phyloP scores from a whole-genome alignment of 2,113 vertebrate species.

The Sigmodon hispidus region DNA sequence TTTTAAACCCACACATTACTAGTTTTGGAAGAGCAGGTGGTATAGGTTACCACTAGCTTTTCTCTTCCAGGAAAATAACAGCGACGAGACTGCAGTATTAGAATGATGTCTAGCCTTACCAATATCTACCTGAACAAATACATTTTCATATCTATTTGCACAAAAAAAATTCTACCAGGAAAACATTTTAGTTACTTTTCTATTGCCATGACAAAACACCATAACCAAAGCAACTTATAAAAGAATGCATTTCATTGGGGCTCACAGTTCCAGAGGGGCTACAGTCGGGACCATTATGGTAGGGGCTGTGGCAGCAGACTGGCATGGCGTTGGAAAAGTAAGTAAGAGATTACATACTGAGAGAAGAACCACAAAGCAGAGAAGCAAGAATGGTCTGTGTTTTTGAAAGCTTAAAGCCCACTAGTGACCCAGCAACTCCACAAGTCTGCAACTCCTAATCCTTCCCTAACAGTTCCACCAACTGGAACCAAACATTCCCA shows the following conservation, averaged over 20 bases:
- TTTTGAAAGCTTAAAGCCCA: background rate
- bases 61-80: constrained; percentile 35
- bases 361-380: background rate
- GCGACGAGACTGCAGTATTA: background rate
- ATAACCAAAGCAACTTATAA: background rate
- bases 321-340: background rate
- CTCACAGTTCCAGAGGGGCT: background rate
- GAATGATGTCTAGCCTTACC: background rate
- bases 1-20: background rate
- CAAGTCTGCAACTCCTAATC: background rate
- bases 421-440: background rate
- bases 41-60: background rate
- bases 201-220: background rate
- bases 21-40: background rate
- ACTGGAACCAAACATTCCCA: background rate
- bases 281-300: background rate
- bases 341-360: background rate
- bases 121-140: background rate
- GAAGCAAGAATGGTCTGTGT: background rate
- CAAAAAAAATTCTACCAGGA: background rate
- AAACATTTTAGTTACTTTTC: background rate
- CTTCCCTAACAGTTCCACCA: background rate
- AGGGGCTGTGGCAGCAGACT: background rate
- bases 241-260: background rate
- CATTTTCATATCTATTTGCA: constrained; percentile 5